A percentile compares a stretch with the other conserved stretches of the same genome.
Conservation (phyloP, 1,140 invertebrate genomes). For the Pseudachorutes palmiensis region DNA sequence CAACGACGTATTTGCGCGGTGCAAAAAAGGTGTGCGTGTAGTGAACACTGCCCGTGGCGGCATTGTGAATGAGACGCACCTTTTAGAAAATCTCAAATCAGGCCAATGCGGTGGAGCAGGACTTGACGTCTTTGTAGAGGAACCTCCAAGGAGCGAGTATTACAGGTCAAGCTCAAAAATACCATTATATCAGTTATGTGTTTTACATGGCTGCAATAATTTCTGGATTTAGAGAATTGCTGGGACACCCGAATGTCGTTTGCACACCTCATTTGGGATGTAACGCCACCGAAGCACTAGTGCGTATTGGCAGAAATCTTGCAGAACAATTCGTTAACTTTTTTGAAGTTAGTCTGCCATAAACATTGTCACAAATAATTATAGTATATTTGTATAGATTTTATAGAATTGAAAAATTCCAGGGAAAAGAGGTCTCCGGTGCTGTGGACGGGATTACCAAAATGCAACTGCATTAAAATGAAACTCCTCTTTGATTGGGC, state of each 20-base stretch:
- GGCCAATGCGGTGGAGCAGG: constrained; percentile 82
- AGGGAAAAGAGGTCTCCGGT: no score
- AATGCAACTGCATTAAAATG: no score
- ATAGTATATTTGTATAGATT: no score
- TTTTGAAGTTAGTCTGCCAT: no score
- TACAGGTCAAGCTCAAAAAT: constrained; percentile 47
- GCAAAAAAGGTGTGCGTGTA: constrained; percentile 80
- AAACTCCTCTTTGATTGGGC: no score
- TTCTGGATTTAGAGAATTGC: constrained; percentile 53
- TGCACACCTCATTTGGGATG: constrained; percentile 91
- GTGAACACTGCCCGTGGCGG: constrained; percentile 92
- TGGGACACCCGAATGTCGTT: constrained; percentile 72
- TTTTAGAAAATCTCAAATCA: constrained; percentile 47
- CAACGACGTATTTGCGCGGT: constrained; percentile 60
- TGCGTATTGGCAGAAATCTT: constrained; percentile 85
- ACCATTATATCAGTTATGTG: no score
- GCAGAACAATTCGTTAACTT: constrained; percentile 82
- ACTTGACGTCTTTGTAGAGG: constrained; percentile 85
- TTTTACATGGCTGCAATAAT: no score
- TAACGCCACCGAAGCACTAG: constrained; percentile 87
- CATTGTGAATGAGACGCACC: constrained; percentile 58
- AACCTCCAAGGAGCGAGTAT: constrained; percentile 63
- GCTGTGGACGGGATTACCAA: no score
- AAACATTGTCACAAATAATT: no score
- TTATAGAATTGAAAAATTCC: no score